Percentiles rank a stretch among this genome's conserved stretches.
Conservation (phyloP, 2,888 invertebrate species). For the Epinotia ramella region DNA sequence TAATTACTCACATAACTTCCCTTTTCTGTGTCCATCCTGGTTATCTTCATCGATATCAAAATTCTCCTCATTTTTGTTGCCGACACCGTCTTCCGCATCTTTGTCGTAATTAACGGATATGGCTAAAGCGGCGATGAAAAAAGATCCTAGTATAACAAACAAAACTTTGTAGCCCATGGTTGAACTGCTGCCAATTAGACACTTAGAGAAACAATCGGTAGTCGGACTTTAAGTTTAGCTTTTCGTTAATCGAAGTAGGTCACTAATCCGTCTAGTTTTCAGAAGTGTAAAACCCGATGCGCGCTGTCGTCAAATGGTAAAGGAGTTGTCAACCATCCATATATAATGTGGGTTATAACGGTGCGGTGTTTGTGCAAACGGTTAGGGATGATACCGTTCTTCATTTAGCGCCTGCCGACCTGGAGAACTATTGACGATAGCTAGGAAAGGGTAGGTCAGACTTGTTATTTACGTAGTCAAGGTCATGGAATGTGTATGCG, state of each 20-base stretch:
- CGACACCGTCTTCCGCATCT: background rate
- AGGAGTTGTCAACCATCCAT: constrained; percentile 59
- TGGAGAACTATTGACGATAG: constrained; percentile 52
- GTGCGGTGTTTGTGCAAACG: constrained; percentile 71
- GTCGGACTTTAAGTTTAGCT: background rate
- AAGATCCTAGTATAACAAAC: constrained; percentile 57
- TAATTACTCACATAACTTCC: constrained; percentile 71
- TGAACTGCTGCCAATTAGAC: constrained; percentile 46
- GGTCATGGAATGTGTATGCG: background rate
- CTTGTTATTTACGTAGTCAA: background rate
- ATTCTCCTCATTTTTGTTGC: constrained; percentile 47
- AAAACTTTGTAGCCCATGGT: constrained; percentile 61
- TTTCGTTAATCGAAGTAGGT: constrained; percentile 28
- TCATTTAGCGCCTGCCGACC: constrained; percentile 65
- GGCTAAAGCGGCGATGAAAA: constrained; percentile 61
- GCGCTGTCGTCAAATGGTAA: constrained; percentile 64
- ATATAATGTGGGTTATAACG: constrained; percentile 79
- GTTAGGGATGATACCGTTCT: constrained; percentile 77
- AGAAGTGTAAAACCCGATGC: constrained; percentile 44
- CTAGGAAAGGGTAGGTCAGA: constrained; percentile 30
- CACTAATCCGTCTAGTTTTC: constrained; percentile 50
- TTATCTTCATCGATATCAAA: constrained; percentile 53
- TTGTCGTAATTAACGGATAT: constrained; percentile 57
- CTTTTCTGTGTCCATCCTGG: constrained; percentile 61
- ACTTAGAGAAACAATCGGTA: background rate